Conservation (phyloP, 2,113 vertebrate genomes). For the Ailuropoda melanoleuca region DNA sequence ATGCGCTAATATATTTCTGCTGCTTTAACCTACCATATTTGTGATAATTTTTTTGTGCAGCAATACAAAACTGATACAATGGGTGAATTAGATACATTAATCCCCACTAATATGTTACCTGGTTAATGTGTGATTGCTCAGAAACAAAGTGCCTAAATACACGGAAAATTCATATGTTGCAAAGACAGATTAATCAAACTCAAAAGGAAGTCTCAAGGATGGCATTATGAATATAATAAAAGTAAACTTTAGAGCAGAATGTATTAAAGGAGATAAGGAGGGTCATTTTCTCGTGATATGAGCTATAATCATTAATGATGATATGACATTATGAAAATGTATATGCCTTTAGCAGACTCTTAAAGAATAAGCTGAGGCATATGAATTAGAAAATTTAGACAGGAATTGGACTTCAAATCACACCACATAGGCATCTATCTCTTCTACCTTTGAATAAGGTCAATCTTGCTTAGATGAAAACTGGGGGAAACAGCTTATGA, state of each 20-base stretch:
- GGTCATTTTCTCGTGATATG: constrained; percentile 43
- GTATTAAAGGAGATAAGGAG: background rate
- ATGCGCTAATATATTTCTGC: background rate
- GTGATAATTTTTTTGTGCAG: background rate
- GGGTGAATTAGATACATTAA: background rate
- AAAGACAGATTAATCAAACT: constrained; percentile 40
- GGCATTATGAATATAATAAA: constrained; percentile 37
- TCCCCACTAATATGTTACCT: background rate
- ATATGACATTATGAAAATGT: constrained; percentile 45
- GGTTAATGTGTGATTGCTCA: background rate
- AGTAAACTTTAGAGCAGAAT: constrained; percentile 50
- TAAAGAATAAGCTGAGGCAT: background rate
- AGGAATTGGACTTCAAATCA: constrained; percentile 8
- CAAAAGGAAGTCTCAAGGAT: constrained; percentile 10
- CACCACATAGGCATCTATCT: background rate
- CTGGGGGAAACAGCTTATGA: background rate
- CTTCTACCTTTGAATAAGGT: constrained; percentile 12
- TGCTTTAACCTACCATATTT: background rate
- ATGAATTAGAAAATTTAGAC: background rate
- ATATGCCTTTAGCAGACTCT: background rate
- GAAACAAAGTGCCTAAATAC: background rate
- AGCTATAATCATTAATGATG: constrained; percentile 47
- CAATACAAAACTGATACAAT: background rate
- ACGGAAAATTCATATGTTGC: constrained; percentile 50
- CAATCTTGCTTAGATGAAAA: constrained; percentile 4